These are phyloP conservation scores for Dichetophora obliterata DNA, from an alignment of 2,888 invertebrate genomes.

Conservation along the genomic window DNA sequence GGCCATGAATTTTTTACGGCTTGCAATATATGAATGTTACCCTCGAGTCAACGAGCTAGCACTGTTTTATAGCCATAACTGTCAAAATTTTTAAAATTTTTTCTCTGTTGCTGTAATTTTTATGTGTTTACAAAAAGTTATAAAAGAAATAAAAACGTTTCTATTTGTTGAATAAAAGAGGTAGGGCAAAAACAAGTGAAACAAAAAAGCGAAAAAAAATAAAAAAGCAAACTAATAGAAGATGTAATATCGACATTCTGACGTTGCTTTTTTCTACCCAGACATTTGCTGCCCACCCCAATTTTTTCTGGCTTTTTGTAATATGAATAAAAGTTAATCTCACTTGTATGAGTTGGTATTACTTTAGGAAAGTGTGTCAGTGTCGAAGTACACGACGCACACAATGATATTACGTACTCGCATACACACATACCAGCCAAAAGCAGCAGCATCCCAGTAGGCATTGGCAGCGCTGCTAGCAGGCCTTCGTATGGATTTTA, in stretches of 20 bases:
- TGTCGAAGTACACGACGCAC: no score
- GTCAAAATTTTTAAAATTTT: neutral
- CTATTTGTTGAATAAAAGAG: no score
- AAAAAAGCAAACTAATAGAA: neutral
- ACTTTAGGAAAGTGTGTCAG: no score
- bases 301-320: no score
- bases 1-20: neutral
- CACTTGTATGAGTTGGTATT: neutral
- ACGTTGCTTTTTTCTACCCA: neutral
- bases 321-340: slow-evolving; percentile 9
- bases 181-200: neutral
- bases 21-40: neutral
- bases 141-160: neutral
- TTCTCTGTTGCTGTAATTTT: neutral
- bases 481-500: no score
- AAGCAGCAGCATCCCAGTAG: no score
- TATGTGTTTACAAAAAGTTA: neutral
- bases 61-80: slow-evolving; percentile 1
- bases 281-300: no score
- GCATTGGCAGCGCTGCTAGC: no score
- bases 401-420: no score
- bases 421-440: no score
- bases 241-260: slow-evolving; percentile 21
- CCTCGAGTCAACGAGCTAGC: neutral
- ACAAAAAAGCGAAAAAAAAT: neutral